phyloP scores from a whole-genome alignment of 2,797 vertebrate genomes.

The Sebastes iracundus region DNA sequence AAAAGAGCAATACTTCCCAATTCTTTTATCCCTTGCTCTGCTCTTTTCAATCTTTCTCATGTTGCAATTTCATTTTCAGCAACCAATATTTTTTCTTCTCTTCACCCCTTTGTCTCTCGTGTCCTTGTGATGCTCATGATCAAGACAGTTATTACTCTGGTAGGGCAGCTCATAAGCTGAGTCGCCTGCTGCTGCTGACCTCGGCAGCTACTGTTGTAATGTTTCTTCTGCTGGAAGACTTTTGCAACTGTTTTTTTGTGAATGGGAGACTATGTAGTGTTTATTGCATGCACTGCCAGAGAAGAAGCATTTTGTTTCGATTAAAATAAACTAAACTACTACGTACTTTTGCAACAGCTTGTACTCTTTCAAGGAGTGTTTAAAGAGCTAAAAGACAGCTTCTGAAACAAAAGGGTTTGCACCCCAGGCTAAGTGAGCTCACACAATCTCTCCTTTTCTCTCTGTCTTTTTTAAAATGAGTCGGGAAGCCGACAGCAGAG shows the following conservation, averaged over 20 bases:
- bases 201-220: not conserved
- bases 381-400: not conserved
- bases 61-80: not conserved
- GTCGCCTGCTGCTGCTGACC: not conserved
- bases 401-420: not conserved
- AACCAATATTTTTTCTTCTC: not conserved
- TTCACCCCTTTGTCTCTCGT: not conserved
- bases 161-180: not conserved
- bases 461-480: not conserved
- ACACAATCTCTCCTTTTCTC: too few species aligned
- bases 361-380: not conserved
- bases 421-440: not conserved
- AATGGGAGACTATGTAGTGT: not conserved
- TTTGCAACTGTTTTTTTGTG: not conserved
- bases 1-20: not conserved
- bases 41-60: not conserved
- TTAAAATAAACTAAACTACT: constrained; percentile 3
- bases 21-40: not conserved
- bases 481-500: not conserved
- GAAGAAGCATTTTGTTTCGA: not conserved
- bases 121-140: too few species aligned
- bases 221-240: not conserved
- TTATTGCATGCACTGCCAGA: not conserved
- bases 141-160: not conserved
- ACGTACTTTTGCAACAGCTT: not conserved